These are phyloP conservation scores for Thaumetopoea pityocampa DNA, from an alignment of 1,140 invertebrate genomes.

Conservation along the genomic window DNA sequence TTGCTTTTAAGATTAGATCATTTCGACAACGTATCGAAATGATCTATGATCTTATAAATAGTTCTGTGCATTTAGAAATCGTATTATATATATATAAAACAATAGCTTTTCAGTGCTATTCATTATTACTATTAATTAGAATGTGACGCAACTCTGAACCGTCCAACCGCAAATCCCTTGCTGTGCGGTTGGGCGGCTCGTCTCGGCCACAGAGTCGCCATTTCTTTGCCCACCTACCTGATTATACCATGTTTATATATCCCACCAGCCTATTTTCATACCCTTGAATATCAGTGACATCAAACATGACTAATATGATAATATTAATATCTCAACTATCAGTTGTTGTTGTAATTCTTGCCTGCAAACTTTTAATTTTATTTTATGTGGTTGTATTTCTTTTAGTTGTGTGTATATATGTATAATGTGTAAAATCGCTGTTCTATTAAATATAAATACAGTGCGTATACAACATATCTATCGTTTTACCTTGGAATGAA, in stretches of 20 bases:
- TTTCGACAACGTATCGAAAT: too few relatives aligned
- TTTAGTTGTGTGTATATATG: too few relatives aligned
- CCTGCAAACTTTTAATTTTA: too few relatives aligned
- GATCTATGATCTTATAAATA: neutral
- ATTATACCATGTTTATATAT: slow-evolving; percentile 70
- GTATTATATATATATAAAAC: neutral
- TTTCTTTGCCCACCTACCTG: slow-evolving; percentile 65
- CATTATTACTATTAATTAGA: slow-evolving; percentile 48
- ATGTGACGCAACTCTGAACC: slow-evolving; percentile 51
- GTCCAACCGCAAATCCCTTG: too few relatives aligned
- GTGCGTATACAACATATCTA: too few relatives aligned
- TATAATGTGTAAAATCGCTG: too few relatives aligned
- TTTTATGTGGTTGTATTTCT: too few relatives aligned
- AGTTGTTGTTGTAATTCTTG: too few relatives aligned
- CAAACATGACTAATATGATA: slow-evolving; percentile 39
- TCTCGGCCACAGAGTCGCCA: slow-evolving; percentile 26
- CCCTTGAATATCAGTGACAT: slow-evolving; percentile 46
- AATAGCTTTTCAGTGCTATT: slow-evolving; percentile 1
- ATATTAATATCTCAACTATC: slow-evolving; percentile 8
- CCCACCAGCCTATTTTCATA: slow-evolving; percentile 40
- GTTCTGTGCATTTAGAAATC: neutral
- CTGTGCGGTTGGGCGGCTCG: slow-evolving; percentile 21
- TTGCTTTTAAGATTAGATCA: too few relatives aligned
- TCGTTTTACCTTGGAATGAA: too few relatives aligned
- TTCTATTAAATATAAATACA: too few relatives aligned